Evolutionary conservation across 2,888 invertebrate genomes (phyloP), one percentile per base, ranked within the genome.

Genomic region (Cetonia aurata): DNA sequence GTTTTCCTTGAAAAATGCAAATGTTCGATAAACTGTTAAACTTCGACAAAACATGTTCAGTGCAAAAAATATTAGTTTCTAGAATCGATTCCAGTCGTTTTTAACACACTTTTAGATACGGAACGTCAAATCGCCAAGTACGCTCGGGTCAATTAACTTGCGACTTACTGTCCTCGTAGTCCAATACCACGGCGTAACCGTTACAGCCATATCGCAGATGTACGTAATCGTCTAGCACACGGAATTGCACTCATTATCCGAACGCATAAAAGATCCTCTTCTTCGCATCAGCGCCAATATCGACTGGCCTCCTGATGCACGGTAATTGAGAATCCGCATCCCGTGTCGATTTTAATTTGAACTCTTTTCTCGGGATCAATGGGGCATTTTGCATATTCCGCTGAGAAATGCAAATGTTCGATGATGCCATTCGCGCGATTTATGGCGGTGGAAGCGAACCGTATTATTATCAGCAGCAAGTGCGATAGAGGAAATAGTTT

Each of bases 51-150:
- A 25, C 1, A 4, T 25, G 4, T 25, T 25, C 25, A 25, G 4
- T 25, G 25, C 25, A 25, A 25, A 1, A 25, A 4, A 25, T 25
- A 25, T 25, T 25, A 1, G 25, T 25, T 37, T 37, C 37, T 37
- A 37, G 37, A 37, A 8, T 37, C 37, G 9, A 4, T 37, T 37
- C 8, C 9, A 37, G 10, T 8, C 37, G 37, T 37, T 37, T 10
- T 19, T 15, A 17, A 10, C 37, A 37, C 50, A 37, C 50, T 37
- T 15, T 9, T 41, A 50, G 50, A 3, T 46, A 31, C 50, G 41
- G 62, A 37, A 65, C 33, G 62, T 50, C 33, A 65, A 65, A 65
- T 37, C 50, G 50, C 50, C 62, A 65, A 65, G 62, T 50, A 65
- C 19, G 37, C 50, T 48, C 37, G 15, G 62, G 50, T 50, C 62